Conservation (phyloP, 2,113 vertebrate species). For the Indicator indicator region DNA sequence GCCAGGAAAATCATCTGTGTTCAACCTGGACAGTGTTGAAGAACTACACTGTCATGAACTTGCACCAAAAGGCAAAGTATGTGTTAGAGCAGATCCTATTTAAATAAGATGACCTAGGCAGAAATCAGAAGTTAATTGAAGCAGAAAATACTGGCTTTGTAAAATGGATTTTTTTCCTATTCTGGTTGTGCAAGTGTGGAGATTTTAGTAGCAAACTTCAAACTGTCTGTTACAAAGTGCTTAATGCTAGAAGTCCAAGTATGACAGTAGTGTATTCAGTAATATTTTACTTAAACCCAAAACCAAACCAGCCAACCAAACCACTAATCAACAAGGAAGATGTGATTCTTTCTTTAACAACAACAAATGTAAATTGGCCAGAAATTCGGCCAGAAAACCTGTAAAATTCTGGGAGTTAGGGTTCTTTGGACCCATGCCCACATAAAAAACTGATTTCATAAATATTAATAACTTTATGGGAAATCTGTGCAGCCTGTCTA, state of each 20-base stretch:
- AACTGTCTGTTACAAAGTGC: background rate
- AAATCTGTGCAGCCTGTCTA: background rate
- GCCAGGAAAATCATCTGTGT: background rate
- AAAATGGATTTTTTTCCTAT: background rate
- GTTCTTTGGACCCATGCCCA: background rate
- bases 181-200: background rate
- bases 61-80: background rate
- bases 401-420: background rate
- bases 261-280: background rate
- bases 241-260: background rate
- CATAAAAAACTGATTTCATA: background rate
- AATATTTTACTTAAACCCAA: background rate
- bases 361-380: background rate
- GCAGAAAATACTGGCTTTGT: background rate
- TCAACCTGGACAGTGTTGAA: background rate
- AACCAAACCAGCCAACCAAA: background rate
- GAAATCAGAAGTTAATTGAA: background rate
- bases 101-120: background rate
- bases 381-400: background rate
- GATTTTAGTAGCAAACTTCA: background rate
- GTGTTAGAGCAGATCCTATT: background rate
- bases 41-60: background rate
- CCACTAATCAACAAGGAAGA: background rate
- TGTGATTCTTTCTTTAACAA: background rate
- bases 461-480: background rate